These are phyloP conservation scores for Tachystola acroxantha DNA, from an alignment of 2,888 invertebrate species.

Conservation along the genomic window DNA sequence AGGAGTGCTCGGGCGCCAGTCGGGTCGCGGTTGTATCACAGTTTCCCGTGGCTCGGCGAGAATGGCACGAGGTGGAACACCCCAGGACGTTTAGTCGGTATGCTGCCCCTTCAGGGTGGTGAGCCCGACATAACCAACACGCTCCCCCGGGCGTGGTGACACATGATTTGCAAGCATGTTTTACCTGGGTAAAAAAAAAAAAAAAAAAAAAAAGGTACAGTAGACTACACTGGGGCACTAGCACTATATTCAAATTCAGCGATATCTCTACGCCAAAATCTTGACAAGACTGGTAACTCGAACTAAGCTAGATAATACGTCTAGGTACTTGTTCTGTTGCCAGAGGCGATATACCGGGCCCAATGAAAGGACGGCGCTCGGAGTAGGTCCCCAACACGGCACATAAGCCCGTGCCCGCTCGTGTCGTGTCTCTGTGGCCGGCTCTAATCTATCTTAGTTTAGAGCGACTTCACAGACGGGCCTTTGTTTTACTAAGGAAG, in stretches of 20 bases:
- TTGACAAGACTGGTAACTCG: slow-evolving; percentile 3
- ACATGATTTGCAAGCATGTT: too few relatives aligned
- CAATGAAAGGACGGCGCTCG: slow-evolving; percentile 25
- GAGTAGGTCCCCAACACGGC: slow-evolving; percentile 34
- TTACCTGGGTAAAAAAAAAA: too few relatives aligned
- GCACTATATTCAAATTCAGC: slow-evolving; percentile 7
- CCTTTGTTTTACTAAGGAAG: slow-evolving; percentile 61
- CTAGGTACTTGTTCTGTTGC: slow-evolving; percentile 1
- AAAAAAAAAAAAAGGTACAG: too few relatives aligned
- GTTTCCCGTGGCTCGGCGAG: too few relatives aligned
- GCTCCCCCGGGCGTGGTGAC: too few relatives aligned
- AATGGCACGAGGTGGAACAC: too few relatives aligned
- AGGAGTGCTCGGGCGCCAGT: too few relatives aligned
- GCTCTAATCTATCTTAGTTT: slow-evolving; percentile 66
- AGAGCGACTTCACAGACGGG: slow-evolving; percentile 49
- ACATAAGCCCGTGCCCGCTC: slow-evolving; percentile 35
- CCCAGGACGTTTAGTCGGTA: too few relatives aligned
- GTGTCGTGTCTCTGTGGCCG: slow-evolving; percentile 40
- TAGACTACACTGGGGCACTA: too few relatives aligned
- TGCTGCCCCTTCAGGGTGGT: too few relatives aligned
- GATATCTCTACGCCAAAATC: slow-evolving; percentile 8
- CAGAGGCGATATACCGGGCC: slow-evolving; percentile 5
- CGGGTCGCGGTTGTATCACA: too few relatives aligned
- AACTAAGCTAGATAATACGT: slow-evolving; percentile 8
- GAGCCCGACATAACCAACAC: too few relatives aligned